Evolutionary conservation across 2,113 vertebrate genomes (phyloP).

Genomic region (Silurus meridionalis): DNA sequence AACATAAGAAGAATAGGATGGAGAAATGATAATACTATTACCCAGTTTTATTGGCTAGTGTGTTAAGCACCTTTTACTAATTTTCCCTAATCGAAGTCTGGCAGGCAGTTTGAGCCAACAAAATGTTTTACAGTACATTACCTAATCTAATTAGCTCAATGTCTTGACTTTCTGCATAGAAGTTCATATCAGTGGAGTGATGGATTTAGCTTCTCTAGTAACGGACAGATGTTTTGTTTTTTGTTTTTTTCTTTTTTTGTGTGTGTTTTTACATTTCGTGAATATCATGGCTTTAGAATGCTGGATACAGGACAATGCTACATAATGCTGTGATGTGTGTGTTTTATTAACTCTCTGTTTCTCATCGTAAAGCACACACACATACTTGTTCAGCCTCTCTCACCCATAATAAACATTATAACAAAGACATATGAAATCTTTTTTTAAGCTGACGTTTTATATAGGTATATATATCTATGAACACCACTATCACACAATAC

Average conservation of each 20-base stretch:
- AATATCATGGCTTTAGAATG: conserved; percentile 26
- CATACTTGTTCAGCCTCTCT: background rate
- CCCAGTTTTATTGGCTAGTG: background rate
- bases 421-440: background rate
- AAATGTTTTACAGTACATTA: conserved; percentile 4
- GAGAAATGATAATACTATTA: conserved; percentile 7
- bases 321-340: conserved; percentile 30
- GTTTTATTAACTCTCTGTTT: background rate
- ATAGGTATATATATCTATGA: background rate
- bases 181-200: conserved; percentile 9
- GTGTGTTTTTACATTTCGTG: background rate
- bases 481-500: conserved; percentile 45
- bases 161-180: conserved; percentile 27
- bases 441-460: background rate
- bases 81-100: background rate
- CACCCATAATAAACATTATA: background rate
- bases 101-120: background rate
- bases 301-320: conserved; percentile 47
- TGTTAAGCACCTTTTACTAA: conserved; percentile 14
- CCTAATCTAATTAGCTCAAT: conserved; percentile 7
- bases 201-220: background rate
- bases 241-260: background rate
- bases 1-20: background rate
- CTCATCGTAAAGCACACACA: background rate
- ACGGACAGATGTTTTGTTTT: background rate